Base-by-base conservation (phyloP, 2,113 vertebrate genomes). In the Syngnathus floridae region DNA sequence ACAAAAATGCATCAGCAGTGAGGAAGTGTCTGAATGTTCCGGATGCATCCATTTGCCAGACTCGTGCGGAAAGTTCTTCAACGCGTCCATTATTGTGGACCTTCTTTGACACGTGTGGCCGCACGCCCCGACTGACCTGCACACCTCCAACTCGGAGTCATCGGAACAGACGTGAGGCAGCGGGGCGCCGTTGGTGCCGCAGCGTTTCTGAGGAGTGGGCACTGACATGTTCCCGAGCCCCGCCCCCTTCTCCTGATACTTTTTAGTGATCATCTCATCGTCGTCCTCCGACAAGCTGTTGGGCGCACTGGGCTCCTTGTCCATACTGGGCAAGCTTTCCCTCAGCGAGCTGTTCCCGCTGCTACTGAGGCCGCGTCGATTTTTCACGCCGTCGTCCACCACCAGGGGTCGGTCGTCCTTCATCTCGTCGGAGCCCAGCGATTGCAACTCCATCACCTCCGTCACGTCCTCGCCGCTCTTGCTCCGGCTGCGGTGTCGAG, bases 61-160 rank as follows among this genome's bases (percentile, higher is more conserved):
- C 13, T 46, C 14, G 13, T 17, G 43, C 6, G 14, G 43, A 7
- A 8, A 41, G 11, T 8, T 41, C 8, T 41, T 2, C 8, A 41
- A 41, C 40, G 10, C 40, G 8, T 41, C 40, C 7, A 14, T 14
- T 46, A 46, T 46, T 17, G 48, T 21, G 0, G 48, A 49, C 7
- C 7, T 7, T 3, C 2, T n/a, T 9, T 8, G 48, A n/a, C 13
- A n/a, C 7, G 19, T 51, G n/a, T 51, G 2, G 12, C 45, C 1
- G 16, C 14, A 10, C 31, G n/a, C 54, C 65, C 19, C 64, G 71
- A 95, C 95, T 94, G 81, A 98, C 95, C 95, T 97, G 95, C 95
- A 99, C 48, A 91, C 84, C 84, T 94, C 92, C 80, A 90, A 77
- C 82, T 95, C 90, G 21, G 86, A 89, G 73, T 95, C 93, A 49